phyloP scores from a whole-genome alignment of 2,113 vertebrate genomes.

The Callocephalon fimbriatum region DNA sequence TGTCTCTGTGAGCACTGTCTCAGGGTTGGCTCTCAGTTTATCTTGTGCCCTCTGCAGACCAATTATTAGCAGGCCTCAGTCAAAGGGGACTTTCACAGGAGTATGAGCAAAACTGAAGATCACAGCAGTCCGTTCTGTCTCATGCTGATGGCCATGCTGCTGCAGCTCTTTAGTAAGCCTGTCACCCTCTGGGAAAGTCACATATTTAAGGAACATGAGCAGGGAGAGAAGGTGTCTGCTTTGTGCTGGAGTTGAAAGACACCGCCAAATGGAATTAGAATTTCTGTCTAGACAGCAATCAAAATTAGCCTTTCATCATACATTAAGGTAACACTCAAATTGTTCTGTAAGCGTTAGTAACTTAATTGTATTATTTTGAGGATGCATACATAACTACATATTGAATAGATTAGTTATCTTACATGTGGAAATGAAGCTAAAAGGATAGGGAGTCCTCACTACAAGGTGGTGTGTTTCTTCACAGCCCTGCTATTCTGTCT shows the following conservation, averaged over 20 bases:
- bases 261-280: conserved; percentile 35
- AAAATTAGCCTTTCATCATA: conserved; percentile 58
- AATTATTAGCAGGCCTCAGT: neutral
- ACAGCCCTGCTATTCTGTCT: neutral
- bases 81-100: neutral
- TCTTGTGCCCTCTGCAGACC: neutral
- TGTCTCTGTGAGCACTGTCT: neutral
- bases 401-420: conserved; percentile 13
- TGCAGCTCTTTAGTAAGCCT: neutral
- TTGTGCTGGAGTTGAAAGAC: neutral
- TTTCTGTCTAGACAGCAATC: conserved; percentile 38
- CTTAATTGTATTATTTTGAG: conserved; percentile 66
- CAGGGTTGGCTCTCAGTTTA: neutral
- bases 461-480: neutral
- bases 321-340: conserved; percentile 55
- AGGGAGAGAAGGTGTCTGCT: neutral
- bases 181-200: neutral
- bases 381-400: conserved; percentile 47
- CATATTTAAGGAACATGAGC: neutral
- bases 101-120: neutral
- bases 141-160: fast-evolving
- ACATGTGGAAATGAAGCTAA: conserved; percentile 5
- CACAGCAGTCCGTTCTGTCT: neutral
- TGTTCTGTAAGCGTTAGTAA: conserved; percentile 54
- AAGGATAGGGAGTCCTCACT: neutral